These are phyloP conservation scores for Trichopria drosophilae DNA, from an alignment of 2,888 invertebrate genomes.

Conservation along the genomic window DNA sequence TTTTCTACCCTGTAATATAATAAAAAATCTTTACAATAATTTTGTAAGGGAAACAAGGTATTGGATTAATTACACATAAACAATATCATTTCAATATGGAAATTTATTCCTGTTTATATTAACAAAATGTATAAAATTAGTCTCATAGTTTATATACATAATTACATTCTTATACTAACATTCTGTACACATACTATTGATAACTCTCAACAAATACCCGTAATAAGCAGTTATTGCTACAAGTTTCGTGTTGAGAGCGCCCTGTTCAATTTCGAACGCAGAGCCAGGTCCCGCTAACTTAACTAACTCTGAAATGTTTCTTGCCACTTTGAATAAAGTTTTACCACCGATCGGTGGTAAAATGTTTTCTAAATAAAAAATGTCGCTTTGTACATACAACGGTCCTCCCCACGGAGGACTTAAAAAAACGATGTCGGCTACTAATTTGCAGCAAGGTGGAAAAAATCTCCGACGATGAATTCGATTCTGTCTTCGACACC, in stretches of 20 bases:
- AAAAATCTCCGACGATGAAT: conserved; percentile 90
- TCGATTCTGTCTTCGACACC: conserved; percentile 85
- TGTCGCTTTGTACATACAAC: conserved; percentile 67
- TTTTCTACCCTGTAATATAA: no score
- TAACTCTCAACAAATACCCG: no score
- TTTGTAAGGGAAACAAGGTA: no score
- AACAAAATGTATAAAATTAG: no score
- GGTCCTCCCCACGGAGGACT: conserved; percentile 99
- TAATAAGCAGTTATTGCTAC: conserved; percentile 93
- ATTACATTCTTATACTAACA: no score
- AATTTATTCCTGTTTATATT: no score
- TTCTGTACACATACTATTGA: no score
- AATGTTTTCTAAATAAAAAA: conserved; percentile 74
- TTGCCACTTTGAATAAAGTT: conserved; percentile 69
- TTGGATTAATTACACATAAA: no score
- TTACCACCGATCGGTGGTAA: conserved; percentile 74
- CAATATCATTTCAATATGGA: no score
- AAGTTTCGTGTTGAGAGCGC: conserved; percentile 79
- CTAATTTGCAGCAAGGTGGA: no score
- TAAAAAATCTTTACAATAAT: no score
- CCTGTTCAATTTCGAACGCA: conserved; percentile 89
- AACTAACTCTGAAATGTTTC: conserved; percentile 74
- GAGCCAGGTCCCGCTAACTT: conserved; percentile 72
- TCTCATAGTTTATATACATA: no score
- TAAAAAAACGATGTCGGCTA: conserved; percentile 88